Conservation (phyloP, 1,140 invertebrate species). For the Schmidtea mediterranea region DNA sequence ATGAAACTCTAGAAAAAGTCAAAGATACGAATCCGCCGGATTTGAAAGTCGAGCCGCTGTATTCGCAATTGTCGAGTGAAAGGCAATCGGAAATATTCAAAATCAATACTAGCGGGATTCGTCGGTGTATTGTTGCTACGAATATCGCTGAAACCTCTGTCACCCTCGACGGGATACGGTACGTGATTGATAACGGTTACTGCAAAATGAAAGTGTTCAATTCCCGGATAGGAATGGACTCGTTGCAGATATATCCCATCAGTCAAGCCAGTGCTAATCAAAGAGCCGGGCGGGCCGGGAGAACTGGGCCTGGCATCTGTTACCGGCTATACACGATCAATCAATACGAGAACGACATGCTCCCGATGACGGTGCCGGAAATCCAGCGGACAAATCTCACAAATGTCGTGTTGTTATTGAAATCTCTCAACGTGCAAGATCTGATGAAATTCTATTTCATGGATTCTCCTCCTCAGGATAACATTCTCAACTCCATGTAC, state of each 20-base stretch:
- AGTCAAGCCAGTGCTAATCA: constrained; percentile 78
- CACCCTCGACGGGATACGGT: constrained; percentile 74
- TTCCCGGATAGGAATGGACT: constrained; percentile 95
- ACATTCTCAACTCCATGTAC: constrained; percentile 93
- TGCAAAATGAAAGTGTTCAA: constrained; percentile 97
- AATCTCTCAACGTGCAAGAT: constrained; percentile 82
- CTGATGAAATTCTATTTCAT: constrained; percentile 93
- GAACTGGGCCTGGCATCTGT: constrained; percentile 69
- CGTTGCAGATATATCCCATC: constrained; percentile 64
- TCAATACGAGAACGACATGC: constrained; percentile 78
- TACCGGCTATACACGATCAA: constrained; percentile 77
- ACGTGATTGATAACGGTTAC: constrained; percentile 89
- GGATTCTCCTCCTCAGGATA: constrained; percentile 95
- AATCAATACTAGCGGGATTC: constrained; percentile 54
- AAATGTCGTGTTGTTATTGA: constrained; percentile 81
- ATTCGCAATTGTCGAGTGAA: constrained; percentile 93
- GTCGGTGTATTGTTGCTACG: constrained; percentile 95
- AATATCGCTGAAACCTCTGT: constrained; percentile 85
- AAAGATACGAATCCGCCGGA: constrained; percentile 85
- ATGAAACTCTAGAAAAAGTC: constrained; percentile 67
- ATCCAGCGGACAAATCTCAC: constrained; percentile 92
- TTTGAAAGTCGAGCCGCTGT: constrained; percentile 82
- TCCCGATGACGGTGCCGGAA: constrained; percentile 75
- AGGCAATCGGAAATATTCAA: constrained; percentile 98
- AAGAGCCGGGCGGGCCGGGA: constrained; percentile 67